A percentile compares a stretch with the other conserved stretches of the same genome.
Evolutionary conservation across 2,888 invertebrate species (phyloP).

Genomic region (Arctia plantaginis): DNA sequence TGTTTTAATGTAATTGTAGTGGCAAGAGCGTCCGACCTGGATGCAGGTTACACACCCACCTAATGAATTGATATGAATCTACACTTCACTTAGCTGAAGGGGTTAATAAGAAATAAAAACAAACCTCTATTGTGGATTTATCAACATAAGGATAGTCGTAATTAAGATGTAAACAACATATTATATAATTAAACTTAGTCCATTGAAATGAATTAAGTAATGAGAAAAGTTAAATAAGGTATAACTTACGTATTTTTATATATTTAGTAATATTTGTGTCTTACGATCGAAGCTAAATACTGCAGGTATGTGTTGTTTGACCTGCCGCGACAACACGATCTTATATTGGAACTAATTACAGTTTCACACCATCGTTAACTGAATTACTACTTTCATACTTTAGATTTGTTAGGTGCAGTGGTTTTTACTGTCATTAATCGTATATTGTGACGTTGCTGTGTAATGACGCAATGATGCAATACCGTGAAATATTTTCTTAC

Average conservation of each 20-base stretch:
- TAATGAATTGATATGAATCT: no score
- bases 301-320: slow-evolving; percentile 1
- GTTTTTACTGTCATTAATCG: slow-evolving; percentile 5
- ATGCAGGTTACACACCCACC: no score
- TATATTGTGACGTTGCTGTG: neutral
- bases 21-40: no score
- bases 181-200: slow-evolving; percentile 11
- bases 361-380: slow-evolving; percentile 41
- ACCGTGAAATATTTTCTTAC: neutral
- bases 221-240: slow-evolving; percentile 13
- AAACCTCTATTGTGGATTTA: neutral
- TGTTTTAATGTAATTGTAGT: no score
- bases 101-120: no score
- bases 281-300: slow-evolving; percentile 12
- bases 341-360: slow-evolving; percentile 38
- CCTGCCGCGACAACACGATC: slow-evolving; percentile 15
- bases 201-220: slow-evolving; percentile 13
- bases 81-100: no score
- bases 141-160: neutral
- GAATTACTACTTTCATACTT: slow-evolving; percentile 13
- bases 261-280: slow-evolving; percentile 16
- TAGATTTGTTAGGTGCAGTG: slow-evolving; percentile 11
- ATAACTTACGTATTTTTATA: slow-evolving; percentile 10
- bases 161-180: neutral
- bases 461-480: neutral